phyloP scores from a whole-genome alignment of 2,113 vertebrate species.

The Eulemur macaco region DNA sequence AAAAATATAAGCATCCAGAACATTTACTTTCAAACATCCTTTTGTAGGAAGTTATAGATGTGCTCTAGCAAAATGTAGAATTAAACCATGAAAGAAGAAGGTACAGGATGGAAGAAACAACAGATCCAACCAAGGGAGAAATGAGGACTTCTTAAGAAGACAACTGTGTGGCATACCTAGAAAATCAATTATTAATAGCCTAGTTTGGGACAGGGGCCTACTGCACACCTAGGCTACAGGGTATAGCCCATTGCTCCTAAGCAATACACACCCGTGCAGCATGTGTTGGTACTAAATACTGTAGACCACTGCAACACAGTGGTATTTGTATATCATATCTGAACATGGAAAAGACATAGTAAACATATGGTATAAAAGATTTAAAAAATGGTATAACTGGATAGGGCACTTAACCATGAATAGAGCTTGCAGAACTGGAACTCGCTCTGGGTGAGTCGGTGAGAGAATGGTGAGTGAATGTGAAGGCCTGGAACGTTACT shows the following conservation, averaged over 20 bases:
- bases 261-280: neutral
- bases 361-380: neutral
- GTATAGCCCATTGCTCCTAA: neutral
- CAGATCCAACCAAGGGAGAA: neutral
- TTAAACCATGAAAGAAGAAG: slow-evolving; percentile 11
- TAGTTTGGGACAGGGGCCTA: neutral
- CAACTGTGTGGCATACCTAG: neutral
- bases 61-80: neutral
- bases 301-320: neutral
- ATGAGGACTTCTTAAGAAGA: neutral
- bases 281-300: neutral
- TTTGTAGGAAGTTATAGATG: neutral
- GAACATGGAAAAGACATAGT: neutral
- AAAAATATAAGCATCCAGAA: neutral
- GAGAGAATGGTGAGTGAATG: neutral
- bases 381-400: neutral
- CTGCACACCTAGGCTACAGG: neutral
- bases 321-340: neutral
- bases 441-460: neutral
- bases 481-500: neutral
- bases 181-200: neutral
- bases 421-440: neutral
- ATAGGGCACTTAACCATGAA: neutral
- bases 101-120: neutral
- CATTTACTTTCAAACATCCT: neutral